Evolutionary conservation across 2,888 invertebrate species (phyloP), one percentile per base, ranked within the genome.

Genomic region (Leptinotarsa rubiginosa): DNA sequence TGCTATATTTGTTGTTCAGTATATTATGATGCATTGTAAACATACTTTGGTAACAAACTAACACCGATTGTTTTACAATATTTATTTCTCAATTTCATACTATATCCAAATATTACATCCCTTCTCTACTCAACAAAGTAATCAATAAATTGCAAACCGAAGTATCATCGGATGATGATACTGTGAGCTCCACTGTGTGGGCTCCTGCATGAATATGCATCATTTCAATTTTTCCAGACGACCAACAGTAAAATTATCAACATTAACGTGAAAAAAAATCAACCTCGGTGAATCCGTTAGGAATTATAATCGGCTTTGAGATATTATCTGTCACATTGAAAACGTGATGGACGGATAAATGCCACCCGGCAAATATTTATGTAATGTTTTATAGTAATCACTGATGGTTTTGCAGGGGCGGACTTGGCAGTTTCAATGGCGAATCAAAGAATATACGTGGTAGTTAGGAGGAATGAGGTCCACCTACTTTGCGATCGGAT

Each of bases 271-370:
- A 62, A 31, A 25, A 62, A 62, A 62, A 25, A 20, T 4, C 13
- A n/a, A 10, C n/a, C 59, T 62, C 59, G 16, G 59, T 62, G 59
- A 62, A 62, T 62, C 59, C 59, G 59, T 62, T 62, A 62, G 59
- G 31, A 62, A 62, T 62, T 62, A 62, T 62, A 62, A 62, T 62
- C 59, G 59, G 59, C 59, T 62, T 62, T 62, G 59, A 62, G 59
- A 62, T 62, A 62, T 62, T 62, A 62, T 62, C 59, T 62, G 59
- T 62, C 59, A 62, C 59, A 31, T 62, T 22, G 25, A 31, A 62
- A 62, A 10, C 59, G 59, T 62, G 59, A 62, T 62, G 59, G 59
- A 62, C 59, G 59, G 59, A 62, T 62, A 62, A 62, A 62, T 62
- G 59, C 59, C 59, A 62, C 59, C 59, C 59, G 31, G 59, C 22